Conservation (phyloP, 2,888 invertebrate genomes). For the Andrena bicolor region DNA sequence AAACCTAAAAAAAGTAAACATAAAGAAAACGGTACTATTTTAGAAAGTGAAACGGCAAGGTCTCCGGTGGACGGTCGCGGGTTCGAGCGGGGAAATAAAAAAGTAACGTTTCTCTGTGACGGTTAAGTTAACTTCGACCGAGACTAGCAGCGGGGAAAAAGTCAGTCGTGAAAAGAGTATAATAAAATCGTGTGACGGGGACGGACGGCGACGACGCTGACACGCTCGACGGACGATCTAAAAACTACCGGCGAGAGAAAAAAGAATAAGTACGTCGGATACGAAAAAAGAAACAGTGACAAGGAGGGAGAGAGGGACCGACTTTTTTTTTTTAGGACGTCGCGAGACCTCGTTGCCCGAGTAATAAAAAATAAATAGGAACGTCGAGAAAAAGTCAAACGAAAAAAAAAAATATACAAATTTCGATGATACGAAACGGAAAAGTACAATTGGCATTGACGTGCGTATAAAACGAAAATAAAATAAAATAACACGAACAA, state of each 20-base stretch:
- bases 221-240: conserved; percentile 24
- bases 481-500: neutral
- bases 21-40: conserved; percentile 46
- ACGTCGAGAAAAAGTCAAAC: neutral
- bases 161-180: neutral
- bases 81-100: conserved; percentile 20
- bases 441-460: conserved; percentile 42
- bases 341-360: conserved; percentile 26
- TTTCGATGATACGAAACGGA: conserved; percentile 40
- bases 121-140: conserved; percentile 15
- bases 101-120: conserved; percentile 27
- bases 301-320: neutral
- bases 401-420: neutral
- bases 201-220: conserved; percentile 36
- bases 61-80: conserved; percentile 58
- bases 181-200: conserved; percentile 4
- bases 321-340: conserved; percentile 13
- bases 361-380: conserved; percentile 6
- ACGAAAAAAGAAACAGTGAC: neutral
- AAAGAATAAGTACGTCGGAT: neutral
- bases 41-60: conserved; percentile 27
- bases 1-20: conserved; percentile 23
- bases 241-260: neutral
- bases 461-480: conserved; percentile 32
- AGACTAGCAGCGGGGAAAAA: conserved; percentile 22